Conservation (phyloP, 2,888 invertebrate genomes). For the Sipunculus nudus region DNA sequence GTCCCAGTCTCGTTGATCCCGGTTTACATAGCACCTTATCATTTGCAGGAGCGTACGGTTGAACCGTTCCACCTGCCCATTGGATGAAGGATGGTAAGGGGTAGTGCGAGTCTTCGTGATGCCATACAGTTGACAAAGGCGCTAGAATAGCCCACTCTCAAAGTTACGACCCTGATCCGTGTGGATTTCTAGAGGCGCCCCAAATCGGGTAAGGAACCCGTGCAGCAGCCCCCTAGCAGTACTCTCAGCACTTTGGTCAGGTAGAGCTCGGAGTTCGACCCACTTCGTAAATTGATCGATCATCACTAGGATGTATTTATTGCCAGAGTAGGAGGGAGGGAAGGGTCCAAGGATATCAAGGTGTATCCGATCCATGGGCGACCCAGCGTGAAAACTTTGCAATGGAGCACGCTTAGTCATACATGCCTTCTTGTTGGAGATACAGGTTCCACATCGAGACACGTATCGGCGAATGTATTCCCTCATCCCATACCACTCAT, state of each 20-base stretch:
- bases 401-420: too few species aligned
- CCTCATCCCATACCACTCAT: too few species aligned
- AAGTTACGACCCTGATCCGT: neutral
- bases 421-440: too few species aligned
- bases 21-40: neutral
- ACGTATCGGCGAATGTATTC: too few species aligned
- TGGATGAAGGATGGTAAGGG: neutral
- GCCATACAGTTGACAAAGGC: neutral
- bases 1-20: neutral
- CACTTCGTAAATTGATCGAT: constrained; percentile 2
- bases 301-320: constrained; percentile 3
- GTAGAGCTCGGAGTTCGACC: neutral
- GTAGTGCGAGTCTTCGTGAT: neutral
- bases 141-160: neutral
- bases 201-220: neutral
- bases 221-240: neutral
- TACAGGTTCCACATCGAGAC: too few species aligned
- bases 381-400: neutral
- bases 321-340: neutral
- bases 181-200: neutral
- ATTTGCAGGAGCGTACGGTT: neutral
- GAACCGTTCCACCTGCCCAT: neutral
- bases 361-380: neutral
- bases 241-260: neutral
- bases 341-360: constrained; percentile 5